Evolutionary conservation across 2,888 invertebrate species (phyloP).

Genomic region (Uloborus plumipes): DNA sequence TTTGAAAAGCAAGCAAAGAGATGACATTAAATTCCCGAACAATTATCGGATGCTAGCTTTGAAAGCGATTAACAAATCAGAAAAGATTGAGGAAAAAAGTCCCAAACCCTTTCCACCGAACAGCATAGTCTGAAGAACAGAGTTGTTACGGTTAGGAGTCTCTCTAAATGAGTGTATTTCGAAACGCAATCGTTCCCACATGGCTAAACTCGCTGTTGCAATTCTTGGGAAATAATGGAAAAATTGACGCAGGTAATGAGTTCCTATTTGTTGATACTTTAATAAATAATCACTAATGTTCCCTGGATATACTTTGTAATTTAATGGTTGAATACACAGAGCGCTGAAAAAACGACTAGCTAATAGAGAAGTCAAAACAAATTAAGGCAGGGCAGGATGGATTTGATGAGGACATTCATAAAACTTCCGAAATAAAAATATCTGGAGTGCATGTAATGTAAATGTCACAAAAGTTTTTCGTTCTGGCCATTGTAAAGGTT

Average conservation of each 20-base stretch:
- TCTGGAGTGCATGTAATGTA: too few species aligned
- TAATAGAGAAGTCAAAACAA: too few species aligned
- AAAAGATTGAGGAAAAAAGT: conserved; percentile 4
- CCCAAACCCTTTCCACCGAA: conserved; percentile 1
- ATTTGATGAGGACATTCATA: too few species aligned
- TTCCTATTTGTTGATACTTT: conserved; percentile 39
- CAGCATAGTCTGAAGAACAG: conserved; percentile 30
- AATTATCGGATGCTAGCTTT: too few species aligned
- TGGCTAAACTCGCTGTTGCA: conserved; percentile 49
- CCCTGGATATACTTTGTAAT: conserved; percentile 35
- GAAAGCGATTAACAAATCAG: too few species aligned
- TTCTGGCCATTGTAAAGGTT: too few species aligned
- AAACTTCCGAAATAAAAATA: too few species aligned
- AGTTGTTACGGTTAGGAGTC: conserved; percentile 45
- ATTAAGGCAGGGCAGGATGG: too few species aligned
- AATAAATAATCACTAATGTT: conserved; percentile 35
- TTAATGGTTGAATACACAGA: conserved; percentile 38
- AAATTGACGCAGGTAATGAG: conserved; percentile 38
- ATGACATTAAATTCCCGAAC: too few species aligned
- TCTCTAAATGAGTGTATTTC: conserved; percentile 49
- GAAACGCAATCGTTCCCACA: conserved; percentile 50
- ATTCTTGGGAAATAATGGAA: conserved; percentile 35
- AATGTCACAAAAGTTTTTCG: too few species aligned
- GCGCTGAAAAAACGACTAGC: neutral
- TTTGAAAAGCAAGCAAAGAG: too few species aligned